Evolutionary conservation across 2,888 invertebrate genomes (phyloP), one percentile per base, ranked within the genome.

Genomic region (Entomobrya proxima): DNA sequence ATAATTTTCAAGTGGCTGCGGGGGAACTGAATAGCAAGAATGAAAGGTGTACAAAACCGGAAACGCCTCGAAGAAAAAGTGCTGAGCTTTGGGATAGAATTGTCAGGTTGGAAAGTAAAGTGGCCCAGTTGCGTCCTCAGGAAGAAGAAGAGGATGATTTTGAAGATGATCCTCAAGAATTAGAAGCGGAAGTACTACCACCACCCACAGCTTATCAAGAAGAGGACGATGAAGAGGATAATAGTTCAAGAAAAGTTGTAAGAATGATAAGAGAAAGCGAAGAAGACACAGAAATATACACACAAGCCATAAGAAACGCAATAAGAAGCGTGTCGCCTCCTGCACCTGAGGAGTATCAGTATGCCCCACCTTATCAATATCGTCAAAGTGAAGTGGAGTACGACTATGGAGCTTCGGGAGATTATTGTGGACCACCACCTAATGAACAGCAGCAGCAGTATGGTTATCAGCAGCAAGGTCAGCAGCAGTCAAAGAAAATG

Each of bases 161-260:
- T 1, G 1, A n/a, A 2, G 61, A 61, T 30, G 24, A 21, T 4
- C 15, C 47, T 15, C 1, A n/a, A n/a, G n/a, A n/a, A n/a, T n/a
- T 47, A 5, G 47, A 47, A 27, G 50, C 13, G n/a, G 32, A 64
- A 32, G 35, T 15, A 13, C 30, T 67, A 3, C 82, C 82, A n/a
- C 82, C 82, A 18, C 82, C 82, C n/a, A 75, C 82, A 3, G 82
- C 82, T 0, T 82, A 82, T 24, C n/a, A n/a, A n/a, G n/a, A n/a
- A n/a, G n/a, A n/a, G n/a, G 64, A 64, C 13, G 61, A 82, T 0
- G 58, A 74, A 27, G 52, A 55, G 3, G 44, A 44, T 24, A 3
- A 50, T 50, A 6, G 4, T 15, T 50, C 55, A 24, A 24, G 27
- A 55, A 18, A 4, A 15, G 3, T 30, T 30, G 30, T n/a, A n/a